These are phyloP conservation scores for Microcebus jonahi DNA, from an alignment of 2,113 vertebrate species.

Conservation along the genomic window DNA sequence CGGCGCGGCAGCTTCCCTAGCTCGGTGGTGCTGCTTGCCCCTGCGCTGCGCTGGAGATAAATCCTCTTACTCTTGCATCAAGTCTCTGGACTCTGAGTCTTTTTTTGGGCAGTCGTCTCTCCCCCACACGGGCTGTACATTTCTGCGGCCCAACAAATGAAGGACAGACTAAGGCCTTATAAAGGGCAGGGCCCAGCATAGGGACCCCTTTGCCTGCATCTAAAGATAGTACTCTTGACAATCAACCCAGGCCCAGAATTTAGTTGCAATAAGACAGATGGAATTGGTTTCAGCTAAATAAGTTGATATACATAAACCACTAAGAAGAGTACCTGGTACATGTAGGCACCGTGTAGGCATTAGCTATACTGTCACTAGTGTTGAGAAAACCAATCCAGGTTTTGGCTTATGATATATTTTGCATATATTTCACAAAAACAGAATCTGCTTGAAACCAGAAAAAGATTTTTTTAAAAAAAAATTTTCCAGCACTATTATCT, in stretches of 20 bases:
- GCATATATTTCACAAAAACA: neutral
- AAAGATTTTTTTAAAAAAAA: neutral
- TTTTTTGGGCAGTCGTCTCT: no score
- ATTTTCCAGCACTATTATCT: neutral
- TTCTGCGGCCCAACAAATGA: no score
- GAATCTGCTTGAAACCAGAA: neutral
- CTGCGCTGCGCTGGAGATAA: no score
- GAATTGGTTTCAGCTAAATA: neutral
- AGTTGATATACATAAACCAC: neutral
- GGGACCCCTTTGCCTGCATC: neutral
- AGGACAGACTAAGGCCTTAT: neutral
- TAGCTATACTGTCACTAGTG: neutral
- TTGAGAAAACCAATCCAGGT: neutral
- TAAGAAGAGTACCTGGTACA: neutral
- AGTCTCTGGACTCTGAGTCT: no score
- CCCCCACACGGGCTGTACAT: no score
- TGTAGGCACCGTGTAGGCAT: neutral
- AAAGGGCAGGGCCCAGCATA: neutral
- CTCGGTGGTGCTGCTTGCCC: no score
- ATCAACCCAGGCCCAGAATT: neutral
- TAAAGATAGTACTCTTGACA: neutral
- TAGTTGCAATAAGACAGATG: neutral
- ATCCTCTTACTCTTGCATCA: no score
- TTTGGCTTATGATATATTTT: neutral
- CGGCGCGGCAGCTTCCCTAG: no score